Evolutionary conservation across 2,888 invertebrate species (phyloP), one percentile per base, ranked within the genome.

Genomic region (Zygaena filipendulae): DNA sequence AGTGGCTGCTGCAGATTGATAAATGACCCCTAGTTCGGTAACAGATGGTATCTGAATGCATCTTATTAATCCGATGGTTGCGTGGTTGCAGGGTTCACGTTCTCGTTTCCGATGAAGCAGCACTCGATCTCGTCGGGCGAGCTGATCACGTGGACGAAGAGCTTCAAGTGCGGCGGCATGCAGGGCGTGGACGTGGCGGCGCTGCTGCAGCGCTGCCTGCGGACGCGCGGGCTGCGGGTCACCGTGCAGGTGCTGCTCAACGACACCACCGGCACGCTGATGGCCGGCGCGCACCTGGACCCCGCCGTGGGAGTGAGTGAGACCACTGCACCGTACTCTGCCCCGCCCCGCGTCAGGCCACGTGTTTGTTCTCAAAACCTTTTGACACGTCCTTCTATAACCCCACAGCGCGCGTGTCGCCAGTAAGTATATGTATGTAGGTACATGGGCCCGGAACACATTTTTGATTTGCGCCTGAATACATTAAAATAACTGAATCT

Each of bases 91-190:
- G 90, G 91, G 4, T 92, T 92, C 66, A 91, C 91, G 2, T 92
- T 92, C 68, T 92, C 92, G 14, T 92, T 92, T 62, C 92, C 92
- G 4, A 89, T 91, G 84, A 80, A 81, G 38, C 92, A 91, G 54
- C 84, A 86, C 49, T 85, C 87, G 22, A 74, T 92, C 34, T 84
- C 87, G 36, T 84, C 83, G 6, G 91, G 88, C n/a, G 80, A 86
- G 42, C 79, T 92, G 40, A 84, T 87, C 9, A 88, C 88, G n/a
- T 92, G 92, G 92, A 92, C 92, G 1, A 92, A 92, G 70, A 87
- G 87, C 34, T 92, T 91, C 64, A 88, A 87, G 42, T 90, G 90
- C 59, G 79, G 86, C 11, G 88, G 88, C 33, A 86, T 88, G 41
- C 82, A 79, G 25, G 72, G 80, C 36, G 70, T 85, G 44, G 91